A percentile compares a stretch with the other conserved stretches of the same genome.
These are phyloP conservation scores for Drosophila incognita DNA, from an alignment of 2,888 invertebrate species.

Conservation along the genomic window DNA sequence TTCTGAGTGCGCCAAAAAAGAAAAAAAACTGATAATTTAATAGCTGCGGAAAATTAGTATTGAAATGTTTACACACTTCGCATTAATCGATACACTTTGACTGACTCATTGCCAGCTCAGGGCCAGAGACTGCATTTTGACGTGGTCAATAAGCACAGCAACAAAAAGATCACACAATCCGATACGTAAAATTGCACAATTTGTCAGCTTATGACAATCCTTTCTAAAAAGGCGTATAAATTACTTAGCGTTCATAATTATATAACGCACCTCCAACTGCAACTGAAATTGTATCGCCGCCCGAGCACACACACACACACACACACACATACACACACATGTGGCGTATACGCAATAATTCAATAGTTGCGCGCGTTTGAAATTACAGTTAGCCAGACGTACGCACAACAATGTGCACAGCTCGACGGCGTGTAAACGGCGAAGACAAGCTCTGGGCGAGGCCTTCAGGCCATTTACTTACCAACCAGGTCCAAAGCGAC, in stretches of 20 bases:
- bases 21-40: conserved; percentile 21
- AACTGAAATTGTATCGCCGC: conserved; percentile 66
- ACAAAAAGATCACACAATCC: conserved; percentile 22
- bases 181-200: conserved; percentile 52
- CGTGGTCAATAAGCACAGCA: conserved; percentile 14
- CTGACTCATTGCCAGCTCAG: conserved; percentile 56
- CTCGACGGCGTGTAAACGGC: conserved; percentile 19
- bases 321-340: conserved; percentile 15
- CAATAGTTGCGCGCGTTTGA: conserved; percentile 59
- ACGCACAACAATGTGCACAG: conserved; percentile 74
- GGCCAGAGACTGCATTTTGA: conserved; percentile 40
- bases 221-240: conserved; percentile 68
- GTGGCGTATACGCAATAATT: conserved; percentile 76
- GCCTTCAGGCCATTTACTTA: conserved; percentile 22
- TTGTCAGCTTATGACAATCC: conserved; percentile 57
- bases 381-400: conserved; percentile 70
- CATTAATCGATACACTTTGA: conserved; percentile 48
- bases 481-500: conserved; percentile 27
- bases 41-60: conserved; percentile 46
- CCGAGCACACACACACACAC: conserved; percentile 8
- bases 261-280: conserved; percentile 53
- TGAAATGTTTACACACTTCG: conserved; percentile 26
- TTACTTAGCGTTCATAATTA: conserved; percentile 58
- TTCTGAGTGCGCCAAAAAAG: conserved; percentile 44
- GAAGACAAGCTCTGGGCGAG: conserved; percentile 27